Percentiles rank a stretch among this genome's conserved stretches.
phyloP scores from a whole-genome alignment of 2,888 invertebrate species.

The Scaptomyza tumidula region DNA sequence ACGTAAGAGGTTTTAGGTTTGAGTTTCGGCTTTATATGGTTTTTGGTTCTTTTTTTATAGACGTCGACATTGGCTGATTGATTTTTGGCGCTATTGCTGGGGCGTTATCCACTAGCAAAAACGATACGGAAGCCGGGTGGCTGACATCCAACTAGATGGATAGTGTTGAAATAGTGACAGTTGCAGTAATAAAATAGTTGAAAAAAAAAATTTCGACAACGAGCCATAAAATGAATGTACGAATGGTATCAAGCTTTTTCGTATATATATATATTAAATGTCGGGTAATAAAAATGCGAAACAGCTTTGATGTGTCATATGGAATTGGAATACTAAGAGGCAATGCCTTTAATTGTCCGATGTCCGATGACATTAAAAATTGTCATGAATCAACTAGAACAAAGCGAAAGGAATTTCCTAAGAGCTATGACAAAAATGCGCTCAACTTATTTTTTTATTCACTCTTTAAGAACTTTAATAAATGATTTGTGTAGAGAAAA shows the following conservation, averaged over 20 bases:
- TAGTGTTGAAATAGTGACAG: conserved; percentile 42
- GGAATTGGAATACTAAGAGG: neutral
- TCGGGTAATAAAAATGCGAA: conserved; percentile 34
- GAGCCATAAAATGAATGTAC: conserved; percentile 48
- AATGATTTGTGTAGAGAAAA: too few species aligned
- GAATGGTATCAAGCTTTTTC: conserved; percentile 17
- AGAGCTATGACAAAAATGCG: neutral
- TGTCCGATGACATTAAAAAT: conserved; percentile 3
- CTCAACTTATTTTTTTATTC: neutral
- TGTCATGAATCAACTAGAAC: neutral
- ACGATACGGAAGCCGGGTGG: neutral
- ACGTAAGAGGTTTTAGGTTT: conserved; percentile 11
- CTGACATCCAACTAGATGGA: conserved; percentile 23
- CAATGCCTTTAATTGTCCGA: neutral
- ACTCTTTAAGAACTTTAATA: too few species aligned
- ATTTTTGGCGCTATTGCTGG: conserved; percentile 57
- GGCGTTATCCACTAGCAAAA: conserved; percentile 35
- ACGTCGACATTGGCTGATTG: conserved; percentile 61
- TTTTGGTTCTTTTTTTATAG: conserved; percentile 40
- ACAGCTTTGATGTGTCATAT: conserved; percentile 41
- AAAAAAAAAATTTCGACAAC: conserved; percentile 10
- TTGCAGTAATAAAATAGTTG: conserved; percentile 37
- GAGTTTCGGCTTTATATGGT: conserved; percentile 10
- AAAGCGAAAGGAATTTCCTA: neutral
- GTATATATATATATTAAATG: conserved; percentile 33